Evolutionary conservation across 2,797 vertebrate species (phyloP).

Genomic region (Acomys russatus): DNA sequence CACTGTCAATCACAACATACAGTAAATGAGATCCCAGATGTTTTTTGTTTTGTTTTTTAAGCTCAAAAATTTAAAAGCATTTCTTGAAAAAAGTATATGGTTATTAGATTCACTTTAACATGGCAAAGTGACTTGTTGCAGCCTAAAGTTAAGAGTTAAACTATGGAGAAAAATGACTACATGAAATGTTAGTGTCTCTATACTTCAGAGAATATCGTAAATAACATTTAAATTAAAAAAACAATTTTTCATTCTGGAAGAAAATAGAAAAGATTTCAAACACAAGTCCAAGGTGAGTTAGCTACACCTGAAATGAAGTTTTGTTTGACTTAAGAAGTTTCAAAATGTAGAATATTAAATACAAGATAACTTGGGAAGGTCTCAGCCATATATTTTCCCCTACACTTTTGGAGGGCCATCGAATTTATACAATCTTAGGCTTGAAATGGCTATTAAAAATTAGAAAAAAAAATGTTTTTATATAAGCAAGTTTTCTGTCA

Average conservation of each 20-base stretch:
- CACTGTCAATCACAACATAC: not conserved
- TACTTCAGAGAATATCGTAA: slow-evolving; percentile 13
- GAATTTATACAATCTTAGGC: not conserved
- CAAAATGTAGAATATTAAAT: not conserved
- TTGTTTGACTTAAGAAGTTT: not conserved
- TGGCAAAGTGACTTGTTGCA: not conserved
- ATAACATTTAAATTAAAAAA: slow-evolving; percentile 23
- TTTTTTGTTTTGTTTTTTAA: not conserved
- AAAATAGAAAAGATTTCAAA: not conserved
- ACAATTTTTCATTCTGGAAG: not conserved
- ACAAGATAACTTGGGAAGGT: too few relatives aligned
- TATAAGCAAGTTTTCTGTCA: not conserved
- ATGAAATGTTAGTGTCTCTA: slow-evolving; percentile 50
- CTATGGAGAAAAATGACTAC: not conserved
- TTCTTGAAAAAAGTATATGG: not conserved
- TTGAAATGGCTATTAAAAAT: not conserved
- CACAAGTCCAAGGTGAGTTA: not conserved
- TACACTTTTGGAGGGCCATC: not conserved
- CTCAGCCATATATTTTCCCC: not conserved
- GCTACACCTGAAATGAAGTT: not conserved
- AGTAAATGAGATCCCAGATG: slow-evolving; percentile 31
- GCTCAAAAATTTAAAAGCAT: not conserved
- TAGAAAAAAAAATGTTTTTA: slow-evolving; percentile 2
- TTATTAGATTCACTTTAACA: slow-evolving; percentile 35
- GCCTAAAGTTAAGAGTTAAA: slow-evolving; percentile 3